Evolutionary conservation across 2,888 invertebrate species (phyloP).

Genomic region (Nemotelus nigrinus): DNA sequence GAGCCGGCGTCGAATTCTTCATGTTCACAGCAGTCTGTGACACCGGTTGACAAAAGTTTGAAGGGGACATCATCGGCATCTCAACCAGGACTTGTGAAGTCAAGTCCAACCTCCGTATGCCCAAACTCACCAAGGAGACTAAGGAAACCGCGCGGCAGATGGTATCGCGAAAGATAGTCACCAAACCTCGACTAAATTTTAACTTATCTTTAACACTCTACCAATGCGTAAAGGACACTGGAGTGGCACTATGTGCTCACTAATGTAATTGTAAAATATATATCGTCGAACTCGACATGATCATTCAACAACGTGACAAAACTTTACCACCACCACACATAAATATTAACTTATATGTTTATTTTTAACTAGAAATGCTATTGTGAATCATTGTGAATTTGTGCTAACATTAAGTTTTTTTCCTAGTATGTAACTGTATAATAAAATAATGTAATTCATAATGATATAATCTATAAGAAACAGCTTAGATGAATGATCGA

Average conservation of each 20-base stretch:
- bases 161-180: conserved; percentile 54
- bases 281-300: background rate
- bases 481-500: too few relatives aligned
- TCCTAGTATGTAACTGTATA: conserved; percentile 7
- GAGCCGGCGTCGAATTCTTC: conserved; percentile 8
- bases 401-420: conserved; percentile 30
- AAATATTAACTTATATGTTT: conserved; percentile 26
- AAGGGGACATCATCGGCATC: background rate
- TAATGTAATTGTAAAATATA: background rate
- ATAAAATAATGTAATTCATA: conserved; percentile 33
- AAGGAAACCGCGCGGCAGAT: conserved; percentile 52
- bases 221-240: too few relatives aligned
- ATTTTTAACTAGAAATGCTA: conserved; percentile 13
- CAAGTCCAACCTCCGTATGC: background rate
- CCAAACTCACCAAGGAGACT: conserved; percentile 51
- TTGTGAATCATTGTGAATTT: conserved; percentile 19
- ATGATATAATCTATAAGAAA: conserved; percentile 21
- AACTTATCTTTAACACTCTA: too few relatives aligned
- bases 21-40: conserved; percentile 12
- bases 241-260: conserved; percentile 22
- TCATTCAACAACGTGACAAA: background rate
- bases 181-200: background rate
- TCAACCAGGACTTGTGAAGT: background rate
- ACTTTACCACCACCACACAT: conserved; percentile 21
- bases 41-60: background rate